Base-by-base conservation (phyloP, 2,888 invertebrate genomes). In the Rutpela maculata region DNA sequence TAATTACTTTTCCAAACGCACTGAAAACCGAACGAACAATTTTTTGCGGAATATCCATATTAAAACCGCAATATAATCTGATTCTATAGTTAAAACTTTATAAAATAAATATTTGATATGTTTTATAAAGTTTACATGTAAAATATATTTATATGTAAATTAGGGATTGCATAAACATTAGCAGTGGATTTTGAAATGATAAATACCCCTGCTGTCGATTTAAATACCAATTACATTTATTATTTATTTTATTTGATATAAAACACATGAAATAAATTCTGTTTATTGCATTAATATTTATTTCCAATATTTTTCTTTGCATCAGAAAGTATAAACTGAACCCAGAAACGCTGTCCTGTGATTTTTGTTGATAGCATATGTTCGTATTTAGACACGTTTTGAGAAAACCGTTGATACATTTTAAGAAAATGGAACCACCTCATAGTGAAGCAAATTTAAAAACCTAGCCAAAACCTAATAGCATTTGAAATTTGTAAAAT, bases 71-170 rank as follows among this genome's bases (percentile, higher is more conserved):
- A 38, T 22, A 38, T 67, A 67, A 67, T 67, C 31, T 31, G 56
- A n/a, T 55, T 7, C n/a, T 55, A 17, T 26, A 26, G 50, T 67
- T 67, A 67, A 55, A 67, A 67, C 56, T 67, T 67, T 67, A 55
- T 17, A 67, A 67, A 67, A 56, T 22, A 67, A 67, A 67, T 56
- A 67, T 67, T 55, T 26, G 11, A 67, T 59, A 59, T 18, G 19
- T 22, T 55, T 17, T 7, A 55, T 31, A 67, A 50, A 67, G 55
- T 55, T 11, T n/a, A 55, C 56, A n/a, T 67, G 15, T 67, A 67
- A 66, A 67, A 55, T 56, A 67, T 67, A 65, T 67, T 67, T 56
- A 50, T 56, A 67, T 67, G 31, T 26, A 67, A 67, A 67, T 67
- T 67, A 56, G 26, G 1, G 55, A 26, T 55, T 15, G 50, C 55